A percentile compares a stretch with the other conserved stretches of the same genome.
These are phyloP conservation scores for Ammodytes dubius DNA, from an alignment of 2,113 vertebrate genomes.

Conservation along the genomic window DNA sequence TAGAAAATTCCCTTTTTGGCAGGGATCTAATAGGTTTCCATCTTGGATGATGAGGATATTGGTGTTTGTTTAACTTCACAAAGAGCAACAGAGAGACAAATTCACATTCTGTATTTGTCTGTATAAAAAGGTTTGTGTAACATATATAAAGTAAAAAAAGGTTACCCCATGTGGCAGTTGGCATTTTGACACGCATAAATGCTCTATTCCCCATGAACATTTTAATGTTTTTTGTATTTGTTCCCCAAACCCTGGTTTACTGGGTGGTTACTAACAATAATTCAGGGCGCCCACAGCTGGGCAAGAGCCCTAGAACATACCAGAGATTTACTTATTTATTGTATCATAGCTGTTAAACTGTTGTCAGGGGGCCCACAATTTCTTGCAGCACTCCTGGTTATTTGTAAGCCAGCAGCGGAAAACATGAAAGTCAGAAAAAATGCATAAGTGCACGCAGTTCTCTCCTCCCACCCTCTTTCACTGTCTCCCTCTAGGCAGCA, in stretches of 20 bases:
- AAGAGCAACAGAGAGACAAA: neutral
- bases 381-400: constrained; percentile 31
- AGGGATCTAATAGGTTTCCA: constrained; percentile 20
- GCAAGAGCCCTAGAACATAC: constrained; percentile 12
- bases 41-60: constrained; percentile 9
- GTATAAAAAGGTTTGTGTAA: neutral
- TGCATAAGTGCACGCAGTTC: constrained; percentile 38
- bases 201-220: constrained; percentile 7
- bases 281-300: neutral
- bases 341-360: constrained; percentile 29
- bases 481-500: constrained; percentile 30
- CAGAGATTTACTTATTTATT: constrained; percentile 27
- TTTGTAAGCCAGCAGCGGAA: constrained; percentile 62
- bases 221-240: constrained; percentile 62
- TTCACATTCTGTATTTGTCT: constrained; percentile 15
- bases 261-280: neutral
- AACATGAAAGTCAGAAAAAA: constrained; percentile 55
- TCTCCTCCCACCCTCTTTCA: constrained; percentile 1
- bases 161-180: neutral
- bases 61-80: constrained; percentile 19
- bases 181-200: constrained; percentile 3
- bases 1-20: constrained; percentile 41
- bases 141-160: constrained; percentile 16
- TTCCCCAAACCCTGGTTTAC: constrained; percentile 31
- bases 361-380: constrained; percentile 10